Percentiles rank a stretch among this genome's conserved stretches.
phyloP scores from a whole-genome alignment of 2,797 vertebrate species.

The Semaprochilodus insignis region DNA sequence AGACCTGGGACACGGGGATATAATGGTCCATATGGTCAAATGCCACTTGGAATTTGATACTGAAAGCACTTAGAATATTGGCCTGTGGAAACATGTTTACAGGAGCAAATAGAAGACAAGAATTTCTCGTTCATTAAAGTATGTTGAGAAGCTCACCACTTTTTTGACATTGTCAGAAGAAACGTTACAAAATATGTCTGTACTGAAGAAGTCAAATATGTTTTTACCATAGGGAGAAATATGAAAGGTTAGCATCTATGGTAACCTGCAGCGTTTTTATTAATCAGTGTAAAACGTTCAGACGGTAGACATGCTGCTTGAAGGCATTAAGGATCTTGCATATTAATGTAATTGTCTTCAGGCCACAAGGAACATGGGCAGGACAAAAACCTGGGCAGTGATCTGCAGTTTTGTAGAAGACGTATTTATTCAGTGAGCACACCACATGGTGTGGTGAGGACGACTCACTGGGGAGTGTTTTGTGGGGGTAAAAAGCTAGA shows the following conservation, averaged over 20 bases:
- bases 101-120: neutral
- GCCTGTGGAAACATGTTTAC: slow-evolving; percentile 14
- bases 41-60: slow-evolving; percentile 24
- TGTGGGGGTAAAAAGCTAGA: neutral
- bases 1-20: slow-evolving; percentile 56
- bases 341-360: neutral
- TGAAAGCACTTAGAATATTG: slow-evolving; percentile 45
- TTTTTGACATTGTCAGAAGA: neutral
- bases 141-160: neutral
- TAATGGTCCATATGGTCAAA: slow-evolving; percentile 58
- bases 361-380: neutral
- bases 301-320: neutral
- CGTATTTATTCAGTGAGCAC: neutral
- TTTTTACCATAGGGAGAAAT: neutral
- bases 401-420: too few species aligned
- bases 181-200: neutral
- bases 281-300: neutral
- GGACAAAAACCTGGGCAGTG: neutral
- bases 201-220: neutral
- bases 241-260: neutral
- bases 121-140: neutral
- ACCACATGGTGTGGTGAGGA: neutral
- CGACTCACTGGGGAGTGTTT: neutral
- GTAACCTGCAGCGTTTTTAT: neutral
- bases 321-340: neutral